Conservation (phyloP, 2,888 invertebrate genomes). For the Microctonus hyperodae region DNA sequence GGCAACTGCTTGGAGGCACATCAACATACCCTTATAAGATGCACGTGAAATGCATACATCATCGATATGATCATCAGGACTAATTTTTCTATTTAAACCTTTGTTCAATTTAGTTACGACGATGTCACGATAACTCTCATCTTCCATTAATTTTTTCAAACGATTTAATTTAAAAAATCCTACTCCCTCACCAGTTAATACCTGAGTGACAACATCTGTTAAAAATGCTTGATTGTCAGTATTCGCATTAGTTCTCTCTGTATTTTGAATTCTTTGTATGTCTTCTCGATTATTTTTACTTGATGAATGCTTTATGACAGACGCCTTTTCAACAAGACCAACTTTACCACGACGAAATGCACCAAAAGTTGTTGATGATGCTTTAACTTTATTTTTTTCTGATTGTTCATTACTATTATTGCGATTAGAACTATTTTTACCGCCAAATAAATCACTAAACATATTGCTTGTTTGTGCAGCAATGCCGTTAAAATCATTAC, state of each 20-base stretch:
- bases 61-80: slow-evolving; percentile 95
- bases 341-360: slow-evolving; percentile 80
- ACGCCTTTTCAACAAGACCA: slow-evolving; percentile 88
- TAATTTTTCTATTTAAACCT: slow-evolving; percentile 90
- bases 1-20: slow-evolving; percentile 87
- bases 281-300: slow-evolving; percentile 74
- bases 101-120: slow-evolving; percentile 94
- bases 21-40: slow-evolving; percentile 96
- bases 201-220: slow-evolving; percentile 86
- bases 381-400: slow-evolving; percentile 65
- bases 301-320: slow-evolving; percentile 83
- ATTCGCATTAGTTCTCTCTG: slow-evolving; percentile 78
- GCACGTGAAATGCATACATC: slow-evolving; percentile 94
- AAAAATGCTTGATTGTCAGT: slow-evolving; percentile 93
- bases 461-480: slow-evolving; percentile 93
- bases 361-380: slow-evolving; percentile 67
- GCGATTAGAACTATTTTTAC: slow-evolving; percentile 60
- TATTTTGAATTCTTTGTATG: slow-evolving; percentile 72
- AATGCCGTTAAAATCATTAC: slow-evolving; percentile 90
- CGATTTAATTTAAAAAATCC: slow-evolving; percentile 96
- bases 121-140: slow-evolving; percentile 96
- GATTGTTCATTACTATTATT: slow-evolving; percentile 62
- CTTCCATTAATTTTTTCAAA: slow-evolving; percentile 96
- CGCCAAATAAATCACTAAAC: slow-evolving; percentile 92
- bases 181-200: slow-evolving; percentile 91